These are phyloP conservation scores for Volucella zonaria DNA, from an alignment of 2,888 invertebrate genomes.

Conservation along the genomic window DNA sequence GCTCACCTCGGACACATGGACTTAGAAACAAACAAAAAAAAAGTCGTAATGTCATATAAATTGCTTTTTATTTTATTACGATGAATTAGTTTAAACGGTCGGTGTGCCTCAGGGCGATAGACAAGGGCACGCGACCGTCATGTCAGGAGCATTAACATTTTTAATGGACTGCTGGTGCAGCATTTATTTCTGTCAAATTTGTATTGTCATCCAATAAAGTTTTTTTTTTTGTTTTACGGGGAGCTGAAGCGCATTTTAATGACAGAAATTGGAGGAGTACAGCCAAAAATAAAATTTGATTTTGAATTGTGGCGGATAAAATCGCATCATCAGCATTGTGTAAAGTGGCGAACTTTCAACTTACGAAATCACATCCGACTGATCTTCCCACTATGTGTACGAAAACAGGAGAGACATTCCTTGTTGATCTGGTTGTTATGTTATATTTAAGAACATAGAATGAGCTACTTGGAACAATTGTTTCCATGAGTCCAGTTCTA, in stretches of 20 bases:
- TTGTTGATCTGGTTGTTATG: too few species aligned
- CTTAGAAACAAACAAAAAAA: conserved; percentile 42
- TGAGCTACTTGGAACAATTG: too few species aligned
- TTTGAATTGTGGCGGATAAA: too few species aligned
- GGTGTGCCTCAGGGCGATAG: background rate
- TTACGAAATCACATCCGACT: too few species aligned
- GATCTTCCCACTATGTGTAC: too few species aligned
- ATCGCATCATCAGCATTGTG: too few species aligned
- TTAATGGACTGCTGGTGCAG: conserved; percentile 29
- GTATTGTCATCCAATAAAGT: conserved; percentile 5
- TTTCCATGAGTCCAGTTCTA: too few species aligned
- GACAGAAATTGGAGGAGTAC: background rate
- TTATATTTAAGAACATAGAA: too few species aligned
- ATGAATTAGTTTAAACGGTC: conserved; percentile 62
- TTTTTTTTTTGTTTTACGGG: too few species aligned
- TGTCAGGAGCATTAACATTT: conserved; percentile 35
- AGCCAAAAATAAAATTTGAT: background rate
- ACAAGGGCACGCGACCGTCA: conserved; percentile 60
- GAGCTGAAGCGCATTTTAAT: background rate
- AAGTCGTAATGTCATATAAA: conserved; percentile 50
- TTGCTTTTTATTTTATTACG: conserved; percentile 54
- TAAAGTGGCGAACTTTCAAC: too few species aligned
- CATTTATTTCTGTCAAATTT: conserved; percentile 34
- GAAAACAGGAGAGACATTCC: too few species aligned
- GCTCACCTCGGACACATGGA: conserved; percentile 47